Percentiles rank a stretch among this genome's conserved stretches.
phyloP scores from a whole-genome alignment of 2,113 vertebrate genomes.

The Chauna torquata region DNA sequence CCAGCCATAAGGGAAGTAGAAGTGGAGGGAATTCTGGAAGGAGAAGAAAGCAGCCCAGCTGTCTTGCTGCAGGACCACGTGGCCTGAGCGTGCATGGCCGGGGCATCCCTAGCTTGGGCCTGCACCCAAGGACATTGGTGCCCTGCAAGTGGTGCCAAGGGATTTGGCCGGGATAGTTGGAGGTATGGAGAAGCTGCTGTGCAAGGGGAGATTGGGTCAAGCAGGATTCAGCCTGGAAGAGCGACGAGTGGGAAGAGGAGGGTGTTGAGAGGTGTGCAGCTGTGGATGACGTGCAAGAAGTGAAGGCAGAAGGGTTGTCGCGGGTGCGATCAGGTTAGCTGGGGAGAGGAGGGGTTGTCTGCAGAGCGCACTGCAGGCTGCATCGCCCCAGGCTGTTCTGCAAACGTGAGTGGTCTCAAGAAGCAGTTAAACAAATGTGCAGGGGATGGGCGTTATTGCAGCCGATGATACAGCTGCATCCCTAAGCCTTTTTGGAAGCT shows the following conservation, averaged over 20 bases:
- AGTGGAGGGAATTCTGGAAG: neutral
- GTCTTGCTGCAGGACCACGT: neutral
- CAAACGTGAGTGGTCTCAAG: neutral
- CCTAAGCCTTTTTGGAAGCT: neutral
- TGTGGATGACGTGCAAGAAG: rapidly evolving
- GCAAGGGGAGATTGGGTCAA: neutral
- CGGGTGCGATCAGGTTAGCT: rapidly evolving
- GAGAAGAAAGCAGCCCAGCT: neutral
- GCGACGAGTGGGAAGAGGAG: neutral
- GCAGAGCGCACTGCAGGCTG: neutral
- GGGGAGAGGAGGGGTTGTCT: neutral
- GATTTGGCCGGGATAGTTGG: rapidly evolving
- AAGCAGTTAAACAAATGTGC: neutral
- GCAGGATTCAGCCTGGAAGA: neutral
- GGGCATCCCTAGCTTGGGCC: rapidly evolving
- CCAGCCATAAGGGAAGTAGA: neutral
- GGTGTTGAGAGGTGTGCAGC: neutral
- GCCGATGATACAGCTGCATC: neutral
- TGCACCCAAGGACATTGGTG: rapidly evolving
- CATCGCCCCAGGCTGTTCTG: neutral
- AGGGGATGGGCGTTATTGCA: neutral
- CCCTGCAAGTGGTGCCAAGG: rapidly evolving
- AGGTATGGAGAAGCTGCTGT: neutral
- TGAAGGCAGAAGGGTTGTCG: neutral
- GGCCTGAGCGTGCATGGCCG: rapidly evolving